A percentile compares a stretch with the other conserved stretches of the same genome.
These are phyloP conservation scores for Xyrichtys novacula DNA, from an alignment of 2,797 vertebrate genomes.

Conservation along the genomic window DNA sequence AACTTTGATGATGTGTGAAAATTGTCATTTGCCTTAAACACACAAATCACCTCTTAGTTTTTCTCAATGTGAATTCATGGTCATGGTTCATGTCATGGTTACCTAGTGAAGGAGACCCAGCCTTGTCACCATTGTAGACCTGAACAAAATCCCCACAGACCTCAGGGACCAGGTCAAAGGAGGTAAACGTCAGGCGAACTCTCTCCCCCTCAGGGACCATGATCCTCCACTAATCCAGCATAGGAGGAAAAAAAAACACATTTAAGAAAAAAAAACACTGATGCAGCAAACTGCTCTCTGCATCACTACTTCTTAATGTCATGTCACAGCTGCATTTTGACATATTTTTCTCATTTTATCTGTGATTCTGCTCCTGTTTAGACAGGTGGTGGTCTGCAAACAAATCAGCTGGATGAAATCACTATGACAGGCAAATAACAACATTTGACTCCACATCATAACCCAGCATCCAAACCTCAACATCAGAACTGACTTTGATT, in stretches of 20 bases:
- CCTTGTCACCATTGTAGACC: conserved; percentile 75
- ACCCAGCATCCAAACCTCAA: conserved; percentile 21
- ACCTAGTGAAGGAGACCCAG: conserved; percentile 71
- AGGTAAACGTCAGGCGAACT: conserved; percentile 80
- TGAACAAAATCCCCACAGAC: conserved; percentile 84
- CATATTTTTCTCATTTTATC: conserved; percentile 41
- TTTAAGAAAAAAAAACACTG: background rate
- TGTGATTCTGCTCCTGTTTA: conserved; percentile 41
- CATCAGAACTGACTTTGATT: conserved; percentile 28
- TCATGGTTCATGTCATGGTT: conserved; percentile 35
- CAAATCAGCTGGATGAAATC: conserved; percentile 44
- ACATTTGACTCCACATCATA: conserved; percentile 37
- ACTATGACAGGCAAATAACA: conserved; percentile 54
- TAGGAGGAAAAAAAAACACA: conserved; percentile 19
- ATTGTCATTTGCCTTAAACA: too few relatives aligned
- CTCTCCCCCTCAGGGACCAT: conserved; percentile 75
- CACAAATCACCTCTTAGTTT: too few relatives aligned
- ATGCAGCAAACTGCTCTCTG: conserved; percentile 1
- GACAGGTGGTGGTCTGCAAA: conserved; percentile 48
- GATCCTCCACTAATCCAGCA: conserved; percentile 82
- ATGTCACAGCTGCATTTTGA: conserved; percentile 28
- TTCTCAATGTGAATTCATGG: too few relatives aligned
- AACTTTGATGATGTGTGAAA: conserved; percentile 14
- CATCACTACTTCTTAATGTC: background rate
- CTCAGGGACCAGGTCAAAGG: conserved; percentile 83